phyloP scores from a whole-genome alignment of 2,113 vertebrate species.

The Amia ocellicauda region DNA sequence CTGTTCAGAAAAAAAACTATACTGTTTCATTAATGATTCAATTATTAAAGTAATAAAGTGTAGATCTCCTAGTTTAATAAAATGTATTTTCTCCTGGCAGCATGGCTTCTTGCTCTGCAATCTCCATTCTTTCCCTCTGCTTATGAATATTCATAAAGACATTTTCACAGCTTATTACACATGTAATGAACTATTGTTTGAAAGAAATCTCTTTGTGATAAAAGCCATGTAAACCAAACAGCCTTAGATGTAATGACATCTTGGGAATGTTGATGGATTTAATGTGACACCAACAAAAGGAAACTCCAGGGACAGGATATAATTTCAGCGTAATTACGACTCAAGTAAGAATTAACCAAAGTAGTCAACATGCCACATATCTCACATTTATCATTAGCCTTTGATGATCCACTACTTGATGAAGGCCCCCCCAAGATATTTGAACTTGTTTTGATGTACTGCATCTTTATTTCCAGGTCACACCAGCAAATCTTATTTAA shows the following conservation, averaged over 20 bases:
- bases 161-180: slow-evolving; percentile 6
- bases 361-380: too few species aligned
- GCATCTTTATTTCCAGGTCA: too few species aligned
- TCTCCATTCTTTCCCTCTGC: neutral
- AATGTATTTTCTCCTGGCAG: neutral
- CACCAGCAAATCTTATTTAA: too few species aligned
- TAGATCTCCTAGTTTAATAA: neutral
- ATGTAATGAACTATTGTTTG: neutral
- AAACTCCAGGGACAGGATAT: neutral
- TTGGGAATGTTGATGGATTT: neutral
- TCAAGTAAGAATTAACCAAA: neutral
- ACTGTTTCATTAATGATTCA: neutral
- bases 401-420: too few species aligned
- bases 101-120: neutral
- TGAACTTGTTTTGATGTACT: too few species aligned
- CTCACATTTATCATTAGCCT: too few species aligned
- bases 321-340: neutral
- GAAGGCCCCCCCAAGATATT: too few species aligned
- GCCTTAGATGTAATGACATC: neutral
- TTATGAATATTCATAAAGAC: neutral
- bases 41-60: slow-evolving; percentile 3
- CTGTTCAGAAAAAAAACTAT: too few species aligned
- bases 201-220: neutral
- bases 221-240: neutral
- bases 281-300: neutral